phyloP scores from a whole-genome alignment of 2,797 vertebrate species.

The Gymnoscopelus braueri region DNA sequence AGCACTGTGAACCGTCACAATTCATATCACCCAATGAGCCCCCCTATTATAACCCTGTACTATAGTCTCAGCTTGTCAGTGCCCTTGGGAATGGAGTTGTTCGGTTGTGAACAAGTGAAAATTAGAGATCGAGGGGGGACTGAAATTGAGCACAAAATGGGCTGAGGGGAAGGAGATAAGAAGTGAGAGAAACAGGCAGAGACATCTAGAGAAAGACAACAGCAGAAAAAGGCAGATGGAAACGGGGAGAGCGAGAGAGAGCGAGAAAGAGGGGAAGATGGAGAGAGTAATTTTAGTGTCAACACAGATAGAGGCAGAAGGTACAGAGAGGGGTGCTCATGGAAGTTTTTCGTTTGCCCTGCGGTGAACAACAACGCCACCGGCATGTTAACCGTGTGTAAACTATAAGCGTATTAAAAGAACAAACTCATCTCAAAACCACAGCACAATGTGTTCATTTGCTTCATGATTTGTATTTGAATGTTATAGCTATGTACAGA shows the following conservation, averaged over 20 bases:
- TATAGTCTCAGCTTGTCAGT: no score
- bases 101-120: no score
- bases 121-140: no score
- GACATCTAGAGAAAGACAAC: neutral
- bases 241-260: constrained; percentile 2
- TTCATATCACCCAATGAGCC: no score
- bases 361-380: neutral
- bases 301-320: neutral
- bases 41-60: no score
- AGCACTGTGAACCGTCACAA: no score
- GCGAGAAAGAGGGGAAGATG: neutral
- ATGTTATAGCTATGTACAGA: constrained; percentile 6
- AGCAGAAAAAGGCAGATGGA: neutral
- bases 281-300: neutral
- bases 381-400: no score
- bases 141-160: no score
- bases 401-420: neutral
- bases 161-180: no score
- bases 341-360: neutral
- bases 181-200: no score
- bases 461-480: constrained; percentile 5
- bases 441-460: neutral
- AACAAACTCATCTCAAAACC: neutral
- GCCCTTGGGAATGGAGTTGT: no score
- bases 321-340: neutral